phyloP scores from a whole-genome alignment of 2,113 vertebrate genomes.

The Drymodes brunneopygia region DNA sequence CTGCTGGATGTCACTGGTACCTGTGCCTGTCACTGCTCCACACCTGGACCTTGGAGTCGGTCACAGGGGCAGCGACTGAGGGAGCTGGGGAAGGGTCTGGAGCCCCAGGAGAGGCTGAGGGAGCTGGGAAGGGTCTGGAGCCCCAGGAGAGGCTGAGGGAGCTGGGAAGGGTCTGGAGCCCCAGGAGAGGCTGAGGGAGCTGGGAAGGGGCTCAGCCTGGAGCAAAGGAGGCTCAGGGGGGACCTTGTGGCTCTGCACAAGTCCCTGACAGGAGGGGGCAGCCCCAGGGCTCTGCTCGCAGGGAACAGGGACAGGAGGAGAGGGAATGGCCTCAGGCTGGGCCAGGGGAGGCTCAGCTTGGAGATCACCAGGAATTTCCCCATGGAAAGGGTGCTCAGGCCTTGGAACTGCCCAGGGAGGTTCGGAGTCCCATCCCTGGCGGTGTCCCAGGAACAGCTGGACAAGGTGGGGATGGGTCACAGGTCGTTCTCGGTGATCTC shows the following conservation, averaged over 20 bases:
- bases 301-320: neutral
- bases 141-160: neutral
- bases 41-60: neutral
- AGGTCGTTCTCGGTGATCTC: accelerated
- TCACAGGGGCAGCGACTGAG: neutral
- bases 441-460: accelerated
- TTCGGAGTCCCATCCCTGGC: neutral
- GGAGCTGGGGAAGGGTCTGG: neutral
- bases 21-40: neutral
- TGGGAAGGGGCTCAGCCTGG: neutral
- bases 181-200: neutral
- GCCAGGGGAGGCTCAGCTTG: accelerated
- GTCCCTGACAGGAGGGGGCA: neutral
- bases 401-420: neutral
- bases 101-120: no score
- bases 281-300: neutral
- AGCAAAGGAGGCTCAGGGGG: neutral
- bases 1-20: neutral
- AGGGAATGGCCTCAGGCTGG: neutral
- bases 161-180: neutral
- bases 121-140: neutral
- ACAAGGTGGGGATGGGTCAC: accelerated
- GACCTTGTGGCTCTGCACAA: neutral
- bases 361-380: neutral
- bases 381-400: accelerated